A percentile compares a stretch with the other conserved stretches of the same genome.
Conservation (phyloP, 2,113 vertebrate species). For the Synodontis membranacea region DNA sequence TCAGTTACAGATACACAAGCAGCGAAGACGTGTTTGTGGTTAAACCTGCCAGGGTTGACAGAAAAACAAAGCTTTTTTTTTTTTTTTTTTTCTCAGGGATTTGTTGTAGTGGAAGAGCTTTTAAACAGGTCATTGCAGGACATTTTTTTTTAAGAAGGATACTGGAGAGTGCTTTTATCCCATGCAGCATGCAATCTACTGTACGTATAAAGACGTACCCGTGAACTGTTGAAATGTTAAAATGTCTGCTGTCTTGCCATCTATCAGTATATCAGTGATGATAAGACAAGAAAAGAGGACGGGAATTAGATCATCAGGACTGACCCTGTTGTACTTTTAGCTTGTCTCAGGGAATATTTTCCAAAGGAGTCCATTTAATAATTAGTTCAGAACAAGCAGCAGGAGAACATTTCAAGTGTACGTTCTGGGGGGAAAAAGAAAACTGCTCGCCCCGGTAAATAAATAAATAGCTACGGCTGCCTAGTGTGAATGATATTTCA, state of each 20-base stretch:
- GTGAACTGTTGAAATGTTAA: too few species aligned
- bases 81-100: neutral
- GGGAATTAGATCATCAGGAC: neutral
- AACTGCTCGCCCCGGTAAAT: too few species aligned
- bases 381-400: neutral
- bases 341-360: neutral
- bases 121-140: neutral
- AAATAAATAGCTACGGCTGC: too few species aligned
- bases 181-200: too few species aligned
- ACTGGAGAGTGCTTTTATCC: neutral
- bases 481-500: too few species aligned
- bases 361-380: neutral
- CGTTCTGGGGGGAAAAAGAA: too few species aligned
- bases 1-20: slow-evolving; percentile 21
- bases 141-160: neutral
- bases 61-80: neutral
- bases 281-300: neutral
- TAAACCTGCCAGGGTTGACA: neutral
- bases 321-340: neutral
- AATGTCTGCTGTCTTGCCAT: slow-evolving; percentile 14
- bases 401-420: neutral
- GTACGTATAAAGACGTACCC: too few species aligned
- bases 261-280: neutral
- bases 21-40: neutral
- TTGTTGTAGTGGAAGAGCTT: neutral